Percentiles rank a stretch among this genome's conserved stretches.
Evolutionary conservation across 2,888 invertebrate species (phyloP).

Genomic region (Pseudoips prasinana): DNA sequence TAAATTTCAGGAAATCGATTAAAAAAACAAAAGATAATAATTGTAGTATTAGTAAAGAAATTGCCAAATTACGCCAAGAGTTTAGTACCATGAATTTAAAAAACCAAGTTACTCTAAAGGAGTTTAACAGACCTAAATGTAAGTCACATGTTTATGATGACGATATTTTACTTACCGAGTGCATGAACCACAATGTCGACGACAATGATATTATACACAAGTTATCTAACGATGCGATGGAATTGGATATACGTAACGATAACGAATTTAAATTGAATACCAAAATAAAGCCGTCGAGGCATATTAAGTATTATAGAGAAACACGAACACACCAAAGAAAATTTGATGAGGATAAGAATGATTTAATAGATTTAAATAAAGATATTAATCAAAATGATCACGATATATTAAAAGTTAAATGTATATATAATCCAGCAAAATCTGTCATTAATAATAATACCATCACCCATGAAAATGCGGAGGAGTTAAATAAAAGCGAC

Average conservation of each 20-base stretch:
- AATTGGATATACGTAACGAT: slow-evolving; percentile 49
- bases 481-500: background rate
- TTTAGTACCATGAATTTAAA: slow-evolving; percentile 55
- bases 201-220: slow-evolving; percentile 39
- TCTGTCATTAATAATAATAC: background rate
- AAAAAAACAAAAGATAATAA: slow-evolving; percentile 42
- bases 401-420: slow-evolving; percentile 39
- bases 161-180: slow-evolving; percentile 33
- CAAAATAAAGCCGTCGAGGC: slow-evolving; percentile 34
- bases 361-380: slow-evolving; percentile 27
- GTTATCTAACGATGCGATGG: slow-evolving; percentile 36
- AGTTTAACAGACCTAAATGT: slow-evolving; percentile 29
- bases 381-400: slow-evolving; percentile 31
- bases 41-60: slow-evolving; percentile 50
- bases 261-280: slow-evolving; percentile 49
- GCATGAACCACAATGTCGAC: slow-evolving; percentile 31
- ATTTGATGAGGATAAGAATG: slow-evolving; percentile 9
- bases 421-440: slow-evolving; percentile 17
- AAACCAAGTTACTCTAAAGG: slow-evolving; percentile 52
- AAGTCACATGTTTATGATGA: slow-evolving; percentile 26
- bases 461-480: background rate
- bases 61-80: slow-evolving; percentile 53
- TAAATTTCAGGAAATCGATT: slow-evolving; percentile 51
- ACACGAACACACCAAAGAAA: slow-evolving; percentile 21
- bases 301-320: slow-evolving; percentile 13